phyloP scores from a whole-genome alignment of 64 coral and sea anemone species.

The Porites lutea region DNA sequence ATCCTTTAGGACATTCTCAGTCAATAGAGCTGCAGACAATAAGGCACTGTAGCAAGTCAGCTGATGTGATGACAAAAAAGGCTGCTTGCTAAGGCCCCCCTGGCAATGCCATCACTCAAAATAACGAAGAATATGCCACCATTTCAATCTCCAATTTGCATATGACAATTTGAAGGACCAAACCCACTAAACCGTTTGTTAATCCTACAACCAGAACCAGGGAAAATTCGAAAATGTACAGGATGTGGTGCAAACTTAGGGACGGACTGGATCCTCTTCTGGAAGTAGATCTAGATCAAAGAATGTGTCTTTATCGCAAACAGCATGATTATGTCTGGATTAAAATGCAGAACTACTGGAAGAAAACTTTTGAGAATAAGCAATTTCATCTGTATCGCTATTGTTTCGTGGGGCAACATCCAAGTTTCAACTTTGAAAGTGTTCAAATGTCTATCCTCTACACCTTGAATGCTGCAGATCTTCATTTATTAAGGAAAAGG shows the following conservation, averaged over 20 bases:
- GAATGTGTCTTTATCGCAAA: conserved; percentile 24
- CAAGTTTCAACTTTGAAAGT: conserved; percentile 13
- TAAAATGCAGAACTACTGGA: background rate
- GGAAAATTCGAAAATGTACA: conserved; percentile 33
- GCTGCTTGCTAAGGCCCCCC: background rate
- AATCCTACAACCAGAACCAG: conserved; percentile 7
- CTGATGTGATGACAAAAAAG: conserved; percentile 21
- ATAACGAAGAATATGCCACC: background rate
- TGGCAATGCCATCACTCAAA: background rate
- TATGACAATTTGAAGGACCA: background rate
- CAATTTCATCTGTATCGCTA: conserved; percentile 58
- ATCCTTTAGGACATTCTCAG: no score
- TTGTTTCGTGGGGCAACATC: conserved; percentile 2
- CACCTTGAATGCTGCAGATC: conserved; percentile 19
- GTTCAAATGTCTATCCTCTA: conserved; percentile 4
- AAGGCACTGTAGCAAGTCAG: no score
- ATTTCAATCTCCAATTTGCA: background rate
- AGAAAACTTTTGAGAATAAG: conserved; percentile 67
- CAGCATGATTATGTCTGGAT: conserved; percentile 57
- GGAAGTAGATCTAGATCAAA: background rate
- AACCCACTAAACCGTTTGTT: background rate
- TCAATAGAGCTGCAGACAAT: no score
- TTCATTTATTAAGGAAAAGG: background rate
- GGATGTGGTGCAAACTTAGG: conserved; percentile 30
- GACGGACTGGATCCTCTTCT: conserved; percentile 28